A percentile compares a stretch with the other conserved stretches of the same genome.
Evolutionary conservation across 2,113 vertebrate species (phyloP).

Genomic region (Dasyornis broadbenti): DNA sequence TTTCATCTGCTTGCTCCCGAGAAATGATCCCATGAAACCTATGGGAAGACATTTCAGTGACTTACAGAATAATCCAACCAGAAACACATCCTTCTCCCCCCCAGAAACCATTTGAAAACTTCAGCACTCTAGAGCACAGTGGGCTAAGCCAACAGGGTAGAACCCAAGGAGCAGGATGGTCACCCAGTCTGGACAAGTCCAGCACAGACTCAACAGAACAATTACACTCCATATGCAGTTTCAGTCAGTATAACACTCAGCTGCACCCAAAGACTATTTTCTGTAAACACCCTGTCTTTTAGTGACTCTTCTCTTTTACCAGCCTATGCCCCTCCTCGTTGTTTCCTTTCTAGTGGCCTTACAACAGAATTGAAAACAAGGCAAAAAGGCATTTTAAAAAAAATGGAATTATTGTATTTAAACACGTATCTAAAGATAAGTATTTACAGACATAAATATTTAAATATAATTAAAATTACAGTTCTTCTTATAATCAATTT

Average conservation of each 20-base stretch:
- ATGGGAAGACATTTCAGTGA: neutral
- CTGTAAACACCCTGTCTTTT: neutral
- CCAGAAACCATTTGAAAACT: neutral
- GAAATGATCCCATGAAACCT: slow-evolving; percentile 97
- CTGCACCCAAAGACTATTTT: neutral
- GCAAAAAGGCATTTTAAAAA: neutral
- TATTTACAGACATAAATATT: neutral
- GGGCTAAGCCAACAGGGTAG: neutral
- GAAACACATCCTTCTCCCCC: neutral
- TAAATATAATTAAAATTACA: neutral
- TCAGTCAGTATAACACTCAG: neutral
- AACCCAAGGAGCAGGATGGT: neutral
- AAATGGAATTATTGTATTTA: neutral
- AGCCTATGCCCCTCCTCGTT: neutral
- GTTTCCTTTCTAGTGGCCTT: neutral
- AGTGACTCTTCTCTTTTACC: neutral
- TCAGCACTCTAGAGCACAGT: accelerated
- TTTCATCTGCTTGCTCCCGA: slow-evolving; percentile 90
- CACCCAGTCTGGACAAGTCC: neutral
- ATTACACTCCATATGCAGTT: neutral
- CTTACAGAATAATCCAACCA: neutral
- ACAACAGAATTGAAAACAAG: neutral
- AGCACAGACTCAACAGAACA: neutral
- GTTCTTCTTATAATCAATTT: neutral
- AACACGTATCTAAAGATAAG: neutral